Percentiles rank a stretch among this genome's conserved stretches.
Conservation (phyloP, 2,888 invertebrate genomes). For the Phalangium opilio region DNA sequence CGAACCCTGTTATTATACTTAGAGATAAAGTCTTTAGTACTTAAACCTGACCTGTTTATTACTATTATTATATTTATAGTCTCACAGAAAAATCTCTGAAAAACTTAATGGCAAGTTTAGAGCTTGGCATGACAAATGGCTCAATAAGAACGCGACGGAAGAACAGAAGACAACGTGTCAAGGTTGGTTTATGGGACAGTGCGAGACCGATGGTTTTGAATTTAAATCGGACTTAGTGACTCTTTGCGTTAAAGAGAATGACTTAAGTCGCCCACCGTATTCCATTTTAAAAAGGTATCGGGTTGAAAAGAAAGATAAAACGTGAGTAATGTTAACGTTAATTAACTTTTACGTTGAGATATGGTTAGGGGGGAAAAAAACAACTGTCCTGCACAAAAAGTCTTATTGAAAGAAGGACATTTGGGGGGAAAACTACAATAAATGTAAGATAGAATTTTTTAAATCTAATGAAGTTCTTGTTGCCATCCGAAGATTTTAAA, state of each 20-base stretch:
- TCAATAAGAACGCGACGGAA: conserved; percentile 46
- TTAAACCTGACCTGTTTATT: too few species aligned
- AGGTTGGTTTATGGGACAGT: conserved; percentile 53
- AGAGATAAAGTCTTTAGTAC: too few species aligned
- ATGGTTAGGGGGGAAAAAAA: too few species aligned
- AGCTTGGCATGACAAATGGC: conserved; percentile 52
- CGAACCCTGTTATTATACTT: too few species aligned
- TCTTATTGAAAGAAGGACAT: too few species aligned
- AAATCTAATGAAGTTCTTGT: too few species aligned
- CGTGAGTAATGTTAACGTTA: too few species aligned
- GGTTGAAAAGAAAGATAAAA: conserved; percentile 17
- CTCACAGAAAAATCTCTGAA: conserved; percentile 49
- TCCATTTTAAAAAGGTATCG: conserved; percentile 49
- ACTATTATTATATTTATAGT: conserved; percentile 39
- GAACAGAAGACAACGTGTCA: conserved; percentile 41
- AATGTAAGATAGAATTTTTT: too few species aligned
- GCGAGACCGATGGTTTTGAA: conserved; percentile 13
- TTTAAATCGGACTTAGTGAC: conserved; percentile 9
- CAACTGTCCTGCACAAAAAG: too few species aligned
- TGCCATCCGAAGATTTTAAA: too few species aligned
- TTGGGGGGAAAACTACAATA: too few species aligned
- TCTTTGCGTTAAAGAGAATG: conserved; percentile 42
- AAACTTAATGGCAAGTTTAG: conserved; percentile 48
- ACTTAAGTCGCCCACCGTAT: conserved; percentile 52
- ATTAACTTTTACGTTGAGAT: too few species aligned